Percentiles rank a stretch among this genome's conserved stretches.
These are phyloP conservation scores for Archips xylosteana DNA, from an alignment of 2,888 invertebrate species.

Conservation along the genomic window DNA sequence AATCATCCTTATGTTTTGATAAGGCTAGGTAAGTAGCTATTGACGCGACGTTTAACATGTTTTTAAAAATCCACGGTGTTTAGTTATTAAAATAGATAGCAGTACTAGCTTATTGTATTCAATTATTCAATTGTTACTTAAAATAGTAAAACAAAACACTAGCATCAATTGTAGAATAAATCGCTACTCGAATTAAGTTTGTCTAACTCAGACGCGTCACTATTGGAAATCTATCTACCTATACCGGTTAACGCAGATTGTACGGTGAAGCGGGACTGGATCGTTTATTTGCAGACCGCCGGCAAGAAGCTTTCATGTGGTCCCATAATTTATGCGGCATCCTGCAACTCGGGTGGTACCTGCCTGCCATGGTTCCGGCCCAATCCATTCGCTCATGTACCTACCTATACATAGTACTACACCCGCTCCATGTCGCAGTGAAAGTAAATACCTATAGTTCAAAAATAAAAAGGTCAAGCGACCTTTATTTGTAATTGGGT, in stretches of 20 bases:
- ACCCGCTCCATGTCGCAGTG: neutral
- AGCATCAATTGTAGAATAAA: neutral
- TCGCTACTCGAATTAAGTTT: neutral
- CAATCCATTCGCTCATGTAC: neutral
- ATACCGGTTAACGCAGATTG: constrained; percentile 15
- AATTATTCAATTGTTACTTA: too few relatives aligned
- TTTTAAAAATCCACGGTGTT: too few relatives aligned
- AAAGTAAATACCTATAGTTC: constrained; percentile 4
- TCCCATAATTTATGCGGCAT: constrained; percentile 32
- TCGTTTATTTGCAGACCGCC: constrained; percentile 32
- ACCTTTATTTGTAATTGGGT: neutral
- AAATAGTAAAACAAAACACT: neutral
- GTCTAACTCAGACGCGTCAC: neutral
- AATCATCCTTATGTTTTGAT: too few relatives aligned
- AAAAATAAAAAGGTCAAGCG: constrained; percentile 1
- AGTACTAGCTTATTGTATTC: too few relatives aligned
- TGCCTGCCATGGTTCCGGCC: constrained; percentile 8
- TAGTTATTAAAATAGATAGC: too few relatives aligned
- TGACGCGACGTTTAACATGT: too few relatives aligned
- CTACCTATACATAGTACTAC: neutral
- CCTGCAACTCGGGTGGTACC: constrained; percentile 11
- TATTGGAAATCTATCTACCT: neutral
- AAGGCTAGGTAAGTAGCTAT: too few relatives aligned
- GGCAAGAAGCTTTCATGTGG: constrained; percentile 22
- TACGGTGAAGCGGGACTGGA: neutral